Evolutionary conservation across 2,888 invertebrate species (phyloP), one percentile per base, ranked within the genome.

Genomic region (Blastobasis adustella): DNA sequence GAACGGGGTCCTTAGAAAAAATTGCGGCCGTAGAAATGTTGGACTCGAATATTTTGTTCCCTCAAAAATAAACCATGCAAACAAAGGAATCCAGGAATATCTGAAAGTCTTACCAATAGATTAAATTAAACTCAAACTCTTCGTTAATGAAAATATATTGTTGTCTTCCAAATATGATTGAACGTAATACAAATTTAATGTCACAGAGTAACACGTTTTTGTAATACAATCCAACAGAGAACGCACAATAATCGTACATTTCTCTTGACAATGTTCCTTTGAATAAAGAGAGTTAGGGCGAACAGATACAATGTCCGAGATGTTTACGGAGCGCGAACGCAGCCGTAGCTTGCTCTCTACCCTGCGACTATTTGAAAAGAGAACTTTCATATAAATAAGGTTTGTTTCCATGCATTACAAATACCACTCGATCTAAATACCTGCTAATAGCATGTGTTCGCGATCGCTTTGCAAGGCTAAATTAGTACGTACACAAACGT

Each of bases 191-290:
- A 23, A 23, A 23, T 23, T 23, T 23, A 23, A 23, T 23, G 23
- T 23, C 23, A 23, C 68, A 76, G 80, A 82, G 76, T 78, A 82
- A 78, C 84, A 79, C 79, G 80, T 80, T 82, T 83, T 83, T 73
- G 82, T 79, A 83, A 82, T 76, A 82, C 81, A 80, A 83, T 84
- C 84, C 85, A 82, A 81, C 82, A 82, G 82, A 80, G 73, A 83
- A 73, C 75, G 66, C 76, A 82, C 82, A 84, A 84, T 86, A 86
- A 86, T 85, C 84, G 82, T 86, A 86, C 78, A 77, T 86, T 82
- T 82, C 81, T 79, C 83, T 83, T 84, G 85, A 85, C 85, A 84
- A 84, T 77, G 82, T 84, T 84, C 79, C 83, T 84, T 84, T 83
- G 81, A 84, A 84, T 85, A 85, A 81, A 81, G 79, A 82, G 79